A percentile compares a stretch with the other conserved stretches of the same genome.
Evolutionary conservation across 1,140 invertebrate species (phyloP).

Genomic region (Trachymyrmex septentrionalis): DNA sequence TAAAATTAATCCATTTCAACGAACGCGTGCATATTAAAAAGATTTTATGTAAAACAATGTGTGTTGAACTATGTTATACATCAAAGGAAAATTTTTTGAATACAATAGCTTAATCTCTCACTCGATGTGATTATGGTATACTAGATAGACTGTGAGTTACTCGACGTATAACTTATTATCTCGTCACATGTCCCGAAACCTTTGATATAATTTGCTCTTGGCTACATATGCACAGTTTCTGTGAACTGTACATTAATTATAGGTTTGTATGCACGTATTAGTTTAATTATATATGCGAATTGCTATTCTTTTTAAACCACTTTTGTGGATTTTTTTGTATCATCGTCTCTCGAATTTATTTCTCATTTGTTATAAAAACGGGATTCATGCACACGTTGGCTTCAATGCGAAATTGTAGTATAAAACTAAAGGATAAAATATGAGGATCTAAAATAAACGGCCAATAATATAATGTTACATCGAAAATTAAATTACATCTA

Average conservation of each 20-base stretch:
- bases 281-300: conserved; percentile 12
- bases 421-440: not conserved
- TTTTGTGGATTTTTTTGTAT: not conserved
- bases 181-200: conserved; percentile 6
- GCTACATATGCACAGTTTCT: conserved; percentile 3
- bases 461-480: not conserved
- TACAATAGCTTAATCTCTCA: not conserved
- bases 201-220: conserved; percentile 50
- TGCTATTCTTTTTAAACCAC: not conserved
- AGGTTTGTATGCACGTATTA: not conserved
- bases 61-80: not conserved
- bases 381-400: not conserved
- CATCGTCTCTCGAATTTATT: not conserved
- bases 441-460: too few species aligned
- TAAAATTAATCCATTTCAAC: not conserved
- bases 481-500: conserved; percentile 8
- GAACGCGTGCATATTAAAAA: not conserved
- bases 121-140: conserved; percentile 10
- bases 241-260: not conserved
- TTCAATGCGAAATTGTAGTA: not conserved
- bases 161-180: conserved; percentile 41
- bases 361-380: not conserved
- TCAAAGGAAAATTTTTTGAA: not conserved
- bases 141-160: too few species aligned
- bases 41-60: not conserved